phyloP scores from a whole-genome alignment of 2,113 vertebrate genomes.

The Chinchilla lanigera region DNA sequence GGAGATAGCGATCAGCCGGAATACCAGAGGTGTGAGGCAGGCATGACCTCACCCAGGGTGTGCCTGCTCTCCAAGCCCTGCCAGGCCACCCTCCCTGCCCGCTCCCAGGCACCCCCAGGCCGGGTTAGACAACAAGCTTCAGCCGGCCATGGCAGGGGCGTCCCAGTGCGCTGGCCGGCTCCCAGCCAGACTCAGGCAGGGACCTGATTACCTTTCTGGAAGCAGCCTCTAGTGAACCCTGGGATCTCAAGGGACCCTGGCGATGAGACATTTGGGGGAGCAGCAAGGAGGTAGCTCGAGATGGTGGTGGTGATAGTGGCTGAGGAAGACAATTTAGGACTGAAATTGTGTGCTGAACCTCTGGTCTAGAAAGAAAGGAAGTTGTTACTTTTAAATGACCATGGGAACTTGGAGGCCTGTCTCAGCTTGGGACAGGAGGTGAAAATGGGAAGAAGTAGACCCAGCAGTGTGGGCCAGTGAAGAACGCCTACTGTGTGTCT shows the following conservation, averaged over 20 bases:
- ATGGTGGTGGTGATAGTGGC: neutral
- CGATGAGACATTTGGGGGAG: neutral
- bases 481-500: neutral
- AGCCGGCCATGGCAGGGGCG: constrained; percentile 58
- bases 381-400: neutral
- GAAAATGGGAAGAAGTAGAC: neutral
- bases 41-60: constrained; percentile 83
- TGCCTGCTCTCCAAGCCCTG: constrained; percentile 67
- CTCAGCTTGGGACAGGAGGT: neutral
- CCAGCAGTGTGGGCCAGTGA: neutral
- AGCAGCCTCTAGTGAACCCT: neutral
- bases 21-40: constrained; percentile 83
- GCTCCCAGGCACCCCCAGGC: constrained; percentile 56
- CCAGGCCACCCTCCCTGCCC: constrained; percentile 63
- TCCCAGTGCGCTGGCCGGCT: constrained; percentile 43
- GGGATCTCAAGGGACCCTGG: neutral
- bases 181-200: constrained; percentile 21
- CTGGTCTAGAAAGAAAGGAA: neutral
- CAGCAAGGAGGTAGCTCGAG: neutral
- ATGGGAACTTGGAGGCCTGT: neutral
- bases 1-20: constrained; percentile 76
- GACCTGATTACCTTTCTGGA: neutral
- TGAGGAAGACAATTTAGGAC: neutral
- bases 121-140: constrained; percentile 66
- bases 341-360: neutral